Conservation (phyloP, 2,797 vertebrate species). For the Sebastes trivittatus region DNA sequence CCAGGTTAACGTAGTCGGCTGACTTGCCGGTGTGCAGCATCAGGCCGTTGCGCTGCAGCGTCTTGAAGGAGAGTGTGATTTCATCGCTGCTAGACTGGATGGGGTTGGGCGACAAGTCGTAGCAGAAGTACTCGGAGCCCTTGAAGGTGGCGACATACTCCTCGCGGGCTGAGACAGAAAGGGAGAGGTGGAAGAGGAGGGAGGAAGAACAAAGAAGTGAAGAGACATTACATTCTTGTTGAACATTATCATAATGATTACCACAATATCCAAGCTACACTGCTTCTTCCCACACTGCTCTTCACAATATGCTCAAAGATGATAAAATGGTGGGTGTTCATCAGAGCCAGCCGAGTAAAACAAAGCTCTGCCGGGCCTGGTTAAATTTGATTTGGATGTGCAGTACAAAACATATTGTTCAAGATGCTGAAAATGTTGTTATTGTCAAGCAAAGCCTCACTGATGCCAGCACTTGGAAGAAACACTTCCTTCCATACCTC, state of each 20-base stretch:
- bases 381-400: conserved; percentile 68
- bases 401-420: conserved; percentile 67
- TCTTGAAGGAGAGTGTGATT: conserved; percentile 99
- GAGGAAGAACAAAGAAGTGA: conserved; percentile 29
- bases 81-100: conserved; percentile 99
- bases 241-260: conserved; percentile 52
- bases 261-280: conserved; percentile 41
- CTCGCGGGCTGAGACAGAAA: conserved; percentile 88
- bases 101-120: conserved; percentile 97
- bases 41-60: conserved; percentile 98
- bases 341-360: conserved; percentile 64
- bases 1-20: conserved; percentile 98
- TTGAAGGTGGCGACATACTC: conserved; percentile 99
- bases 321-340: conserved; percentile 77
- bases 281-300: conserved; percentile 66
- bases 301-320: conserved; percentile 62
- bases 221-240: conserved; percentile 39
- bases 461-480: conserved; percentile 73
- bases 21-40: conserved; percentile 99
- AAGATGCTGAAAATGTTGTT: conserved; percentile 73
- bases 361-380: conserved; percentile 66
- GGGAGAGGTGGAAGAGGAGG: conserved; percentile 51
- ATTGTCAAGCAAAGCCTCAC: conserved; percentile 76
- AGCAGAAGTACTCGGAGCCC: conserved; percentile 99
- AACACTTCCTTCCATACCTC: conserved; percentile 74